Base-by-base conservation (phyloP, 2,888 invertebrate species). In the Odontocerum albicorne region DNA sequence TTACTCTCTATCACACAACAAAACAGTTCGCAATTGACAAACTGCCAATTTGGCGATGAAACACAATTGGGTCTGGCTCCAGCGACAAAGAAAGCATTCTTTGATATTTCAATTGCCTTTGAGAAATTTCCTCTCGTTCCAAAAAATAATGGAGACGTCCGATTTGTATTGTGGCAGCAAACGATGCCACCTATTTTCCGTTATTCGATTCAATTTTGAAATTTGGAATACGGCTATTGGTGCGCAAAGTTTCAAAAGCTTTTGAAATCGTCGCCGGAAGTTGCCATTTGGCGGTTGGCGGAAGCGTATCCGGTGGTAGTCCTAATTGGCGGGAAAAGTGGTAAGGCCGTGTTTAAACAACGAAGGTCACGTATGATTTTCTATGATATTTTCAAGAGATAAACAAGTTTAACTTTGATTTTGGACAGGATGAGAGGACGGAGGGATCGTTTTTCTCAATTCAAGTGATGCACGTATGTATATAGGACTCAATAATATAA, bases 261-360 rank as follows among this genome's bases (percentile, higher is more conserved):
- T 54, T 51, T 45, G 56, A 46, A 56, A 51, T 49, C 32, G 51
- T 47, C 33, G 27, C 49, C 56, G 59, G 59, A 60, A 54, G 59
- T 33, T 17, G 54, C 40, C 53, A 49, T 54, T 60, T 49, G 55
- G 55, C 49, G 44, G 50, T 38, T 42, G 56, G 39, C 59, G 56
- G 56, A 53, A 59, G 59, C 40, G 47, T 46, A 46, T 60, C 56
- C 59, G 59, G 59, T 47, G 55, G 50, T 51, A 46, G 44, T 40
- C 53, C 56, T 56, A 60, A 60, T 60, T 60, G 56, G 53, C 50
- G 54, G 56, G 50, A 57, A 38, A 50, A 58, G 55, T 50, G 54
- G 58, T 55, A 39, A 54, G 47, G 54, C 58, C 36, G 55, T 13
- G 40, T 44, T 55, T 49, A 55, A 55, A 55, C 55, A 57, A 43